phyloP scores from a whole-genome alignment of 2,888 invertebrate genomes.

The Perithous albicinctus region DNA sequence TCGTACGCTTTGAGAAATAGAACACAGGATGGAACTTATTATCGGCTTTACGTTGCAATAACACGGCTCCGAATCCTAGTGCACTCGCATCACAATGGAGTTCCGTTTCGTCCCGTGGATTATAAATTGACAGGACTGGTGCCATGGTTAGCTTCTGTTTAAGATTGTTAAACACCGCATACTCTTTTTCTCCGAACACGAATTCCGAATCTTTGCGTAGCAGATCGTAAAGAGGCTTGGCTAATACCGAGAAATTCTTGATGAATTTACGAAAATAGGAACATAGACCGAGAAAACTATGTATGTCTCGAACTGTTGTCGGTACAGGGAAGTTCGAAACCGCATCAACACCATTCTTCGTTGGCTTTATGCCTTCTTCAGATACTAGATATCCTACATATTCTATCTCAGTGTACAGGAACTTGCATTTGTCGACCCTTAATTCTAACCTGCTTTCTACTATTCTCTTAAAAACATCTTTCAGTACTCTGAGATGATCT shows the following conservation, averaged over 20 bases:
- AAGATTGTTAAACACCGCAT: constrained; percentile 67
- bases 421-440: constrained; percentile 67
- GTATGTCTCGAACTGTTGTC: constrained; percentile 66
- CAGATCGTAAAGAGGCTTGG: constrained; percentile 75
- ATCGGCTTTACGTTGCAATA: constrained; percentile 76
- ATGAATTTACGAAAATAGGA: constrained; percentile 75
- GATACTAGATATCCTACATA: constrained; percentile 69
- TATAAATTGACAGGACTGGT: constrained; percentile 75
- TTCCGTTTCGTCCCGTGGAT: constrained; percentile 75
- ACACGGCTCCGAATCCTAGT: constrained; percentile 75
- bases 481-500: constrained; percentile 39
- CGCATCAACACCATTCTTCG: constrained; percentile 60
- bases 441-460: constrained; percentile 50
- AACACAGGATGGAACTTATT: constrained; percentile 74
- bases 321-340: constrained; percentile 63
- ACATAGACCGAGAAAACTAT: constrained; percentile 72
- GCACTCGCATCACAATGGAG: constrained; percentile 79
- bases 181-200: constrained; percentile 69
- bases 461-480: constrained; percentile 31
- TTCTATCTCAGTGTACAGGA: constrained; percentile 54
- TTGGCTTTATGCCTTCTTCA: constrained; percentile 62
- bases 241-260: constrained; percentile 66
- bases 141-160: constrained; percentile 64
- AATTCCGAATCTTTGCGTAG: constrained; percentile 67
- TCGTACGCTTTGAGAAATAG: constrained; percentile 77